Conservation (phyloP, 2,113 vertebrate genomes). For the Henicopernis longicauda region DNA sequence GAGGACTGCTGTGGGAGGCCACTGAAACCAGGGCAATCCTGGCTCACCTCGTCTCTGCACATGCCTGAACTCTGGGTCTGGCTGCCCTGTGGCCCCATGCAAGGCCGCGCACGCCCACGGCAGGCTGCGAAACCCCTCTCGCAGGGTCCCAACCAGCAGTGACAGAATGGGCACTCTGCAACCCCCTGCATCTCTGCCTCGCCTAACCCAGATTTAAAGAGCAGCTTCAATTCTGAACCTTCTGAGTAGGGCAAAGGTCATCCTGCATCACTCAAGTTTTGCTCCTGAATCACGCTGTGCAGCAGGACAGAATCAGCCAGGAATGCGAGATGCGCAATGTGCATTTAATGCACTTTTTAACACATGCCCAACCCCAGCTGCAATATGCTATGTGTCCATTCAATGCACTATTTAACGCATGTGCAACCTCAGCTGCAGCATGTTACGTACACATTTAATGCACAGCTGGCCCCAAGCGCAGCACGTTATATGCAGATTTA, state of each 20-base stretch:
- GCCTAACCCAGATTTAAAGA: too few species aligned
- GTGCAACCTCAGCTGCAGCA: neutral
- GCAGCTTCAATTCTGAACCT: neutral
- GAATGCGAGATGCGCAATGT: rapidly evolving
- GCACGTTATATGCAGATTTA: rapidly evolving
- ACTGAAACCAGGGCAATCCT: neutral
- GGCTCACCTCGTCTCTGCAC: neutral
- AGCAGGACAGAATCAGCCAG: too few species aligned
- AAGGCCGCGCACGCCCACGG: neutral
- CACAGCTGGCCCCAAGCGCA: neutral
- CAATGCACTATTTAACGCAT: rapidly evolving
- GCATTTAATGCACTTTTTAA: neutral
- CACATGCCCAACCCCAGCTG: rapidly evolving
- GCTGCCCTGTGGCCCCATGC: neutral
- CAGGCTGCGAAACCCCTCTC: neutral
- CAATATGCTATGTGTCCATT: rapidly evolving
- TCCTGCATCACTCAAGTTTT: rapidly evolving
- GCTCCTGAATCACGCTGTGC: neutral
- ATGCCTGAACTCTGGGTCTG: neutral
- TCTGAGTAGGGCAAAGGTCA: rapidly evolving
- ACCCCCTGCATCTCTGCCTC: neutral
- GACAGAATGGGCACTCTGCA: rapidly evolving
- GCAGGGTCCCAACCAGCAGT: neutral
- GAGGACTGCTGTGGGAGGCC: neutral
- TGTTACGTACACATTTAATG: rapidly evolving